Evolutionary conservation across 2,113 vertebrate species (phyloP), one percentile per base, ranked within the genome.

Genomic region (Pluvianellus socialis): DNA sequence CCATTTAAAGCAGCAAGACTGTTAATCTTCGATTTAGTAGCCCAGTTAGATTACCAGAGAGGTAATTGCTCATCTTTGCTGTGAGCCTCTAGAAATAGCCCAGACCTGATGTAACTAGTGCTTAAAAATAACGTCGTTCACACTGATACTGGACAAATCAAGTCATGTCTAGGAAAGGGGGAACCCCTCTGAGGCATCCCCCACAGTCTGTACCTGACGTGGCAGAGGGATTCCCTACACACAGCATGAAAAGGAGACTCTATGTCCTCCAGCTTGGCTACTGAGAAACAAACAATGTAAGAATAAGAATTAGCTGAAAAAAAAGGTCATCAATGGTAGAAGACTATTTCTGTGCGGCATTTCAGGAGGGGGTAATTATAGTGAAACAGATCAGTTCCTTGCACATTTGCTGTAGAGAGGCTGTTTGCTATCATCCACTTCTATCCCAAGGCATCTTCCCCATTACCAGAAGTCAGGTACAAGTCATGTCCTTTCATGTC

Each of bases 121-220:
- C 28, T 95, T 97, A 94, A 93, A 97, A 96, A 94, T 94, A 96
- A 93, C 96, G 14, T n/a, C 2, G 2, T 79, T 93, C 92, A 35
- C 83, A 66, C 1, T 86, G 58, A 62, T 27, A 91, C 53, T 40
- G 71, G 42, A 38, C 49, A 95, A 95, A 89, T 38, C 0, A 5
- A 44, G n/a, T 30, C 83, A 70, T 42, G 19, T 2, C 40, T 42
- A 22, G 42, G 49, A 91, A 90, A 65, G 30, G 6, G 72, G 80
- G 71, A 88, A 79, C 6, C 24, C 71, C 50, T 65, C 27, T 11
- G 6, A 81, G 50, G 42, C 65, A 72, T 38, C 20, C 14, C 23
- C 42, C 59, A 33, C 59, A 44, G 6, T 33, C 32, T 72, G 7
- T 23, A 70, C 30, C 59, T 74, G 38, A 12, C 0, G 0, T 77